These are phyloP conservation scores for Macheiramphus alcinus DNA, from an alignment of 2,113 vertebrate genomes.

Conservation along the genomic window DNA sequence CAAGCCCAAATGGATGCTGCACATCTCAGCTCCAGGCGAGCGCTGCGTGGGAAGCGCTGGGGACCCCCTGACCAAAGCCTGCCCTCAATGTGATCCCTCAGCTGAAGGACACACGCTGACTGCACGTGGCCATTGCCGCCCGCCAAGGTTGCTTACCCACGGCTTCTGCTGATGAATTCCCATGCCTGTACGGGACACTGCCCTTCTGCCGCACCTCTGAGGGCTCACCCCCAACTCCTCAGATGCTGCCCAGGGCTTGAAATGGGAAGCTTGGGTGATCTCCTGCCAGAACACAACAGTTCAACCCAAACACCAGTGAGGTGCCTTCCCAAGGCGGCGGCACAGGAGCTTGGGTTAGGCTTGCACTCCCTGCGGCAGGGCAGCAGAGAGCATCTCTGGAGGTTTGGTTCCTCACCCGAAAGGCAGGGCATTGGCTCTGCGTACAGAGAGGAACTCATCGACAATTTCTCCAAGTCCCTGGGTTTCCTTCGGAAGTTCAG, in stretches of 20 bases:
- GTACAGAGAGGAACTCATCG: not conserved
- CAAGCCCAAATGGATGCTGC: not conserved
- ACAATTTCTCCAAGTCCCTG: not conserved
- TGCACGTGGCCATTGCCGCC: not conserved
- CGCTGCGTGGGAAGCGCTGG: accelerated
- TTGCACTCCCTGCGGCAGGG: not conserved
- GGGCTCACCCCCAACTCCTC: not conserved
- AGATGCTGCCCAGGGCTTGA: not conserved
- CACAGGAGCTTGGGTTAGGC: accelerated
- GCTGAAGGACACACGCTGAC: not conserved
- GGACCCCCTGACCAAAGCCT: not conserved
- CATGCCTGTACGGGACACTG: accelerated
- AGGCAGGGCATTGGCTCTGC: accelerated
- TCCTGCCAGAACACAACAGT: not conserved
- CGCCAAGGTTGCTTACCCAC: not conserved
- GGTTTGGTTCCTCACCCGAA: not conserved
- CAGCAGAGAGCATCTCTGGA: not conserved
- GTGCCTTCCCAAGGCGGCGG: not conserved
- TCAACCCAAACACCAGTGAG: not conserved
- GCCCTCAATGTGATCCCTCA: not conserved
- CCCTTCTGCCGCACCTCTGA: not conserved
- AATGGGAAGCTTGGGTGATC: not conserved
- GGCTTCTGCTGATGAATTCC: not conserved
- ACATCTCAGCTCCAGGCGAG: not conserved
- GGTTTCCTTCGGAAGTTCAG: not conserved